Conservation (phyloP, 1,140 invertebrate species). For the Paraescarpia echinospica region DNA sequence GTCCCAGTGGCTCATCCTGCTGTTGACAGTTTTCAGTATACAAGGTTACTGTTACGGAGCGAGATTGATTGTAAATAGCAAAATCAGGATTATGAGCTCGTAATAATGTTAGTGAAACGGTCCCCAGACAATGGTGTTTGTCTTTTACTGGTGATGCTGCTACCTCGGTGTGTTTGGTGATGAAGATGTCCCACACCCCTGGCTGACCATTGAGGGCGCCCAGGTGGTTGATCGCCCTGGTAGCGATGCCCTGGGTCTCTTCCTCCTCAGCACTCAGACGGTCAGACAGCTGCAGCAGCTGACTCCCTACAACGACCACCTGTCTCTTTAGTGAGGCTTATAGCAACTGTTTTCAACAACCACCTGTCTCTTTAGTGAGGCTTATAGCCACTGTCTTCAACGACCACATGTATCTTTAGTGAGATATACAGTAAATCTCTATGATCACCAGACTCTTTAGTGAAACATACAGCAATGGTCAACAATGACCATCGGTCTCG, state of each 20-base stretch:
- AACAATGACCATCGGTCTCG: background rate
- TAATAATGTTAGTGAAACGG: too few species aligned
- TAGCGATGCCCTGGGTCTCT: background rate
- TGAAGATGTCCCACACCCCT: constrained; percentile 37
- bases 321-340: background rate
- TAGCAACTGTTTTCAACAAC: background rate
- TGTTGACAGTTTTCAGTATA: too few species aligned
- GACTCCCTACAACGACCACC: background rate
- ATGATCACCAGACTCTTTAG: background rate
- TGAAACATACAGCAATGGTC: background rate
- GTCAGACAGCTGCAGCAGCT: background rate
- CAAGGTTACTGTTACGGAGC: too few species aligned
- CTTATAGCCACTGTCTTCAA: background rate
- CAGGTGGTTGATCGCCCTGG: constrained; percentile 29
- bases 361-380: background rate
- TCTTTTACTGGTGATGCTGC: background rate
- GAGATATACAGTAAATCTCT: background rate
- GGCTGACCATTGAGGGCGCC: background rate
- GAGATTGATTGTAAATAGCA: too few species aligned
- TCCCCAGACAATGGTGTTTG: background rate
- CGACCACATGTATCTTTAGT: background rate
- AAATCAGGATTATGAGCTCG: too few species aligned
- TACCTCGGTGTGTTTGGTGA: constrained; percentile 37
- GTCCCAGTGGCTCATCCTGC: too few species aligned
- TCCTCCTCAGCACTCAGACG: background rate